Percentiles rank a stretch among this genome's conserved stretches.
Evolutionary conservation across 2,797 vertebrate species (phyloP).

Genomic region (Pipistrellus pygmaeus): DNA sequence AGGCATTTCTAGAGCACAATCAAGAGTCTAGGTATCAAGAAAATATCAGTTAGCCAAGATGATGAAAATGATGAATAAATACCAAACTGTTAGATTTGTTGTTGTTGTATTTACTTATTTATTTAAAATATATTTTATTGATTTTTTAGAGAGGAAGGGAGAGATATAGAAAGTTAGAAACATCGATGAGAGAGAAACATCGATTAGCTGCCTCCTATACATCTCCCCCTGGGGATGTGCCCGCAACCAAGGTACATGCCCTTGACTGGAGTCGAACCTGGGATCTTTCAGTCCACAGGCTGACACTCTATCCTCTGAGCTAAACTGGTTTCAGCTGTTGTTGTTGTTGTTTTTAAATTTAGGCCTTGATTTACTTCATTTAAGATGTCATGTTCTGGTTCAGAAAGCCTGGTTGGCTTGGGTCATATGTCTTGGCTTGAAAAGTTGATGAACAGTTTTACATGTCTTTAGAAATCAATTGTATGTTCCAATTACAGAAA

Average conservation of each 20-base stretch:
- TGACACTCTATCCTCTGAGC: too few species aligned
- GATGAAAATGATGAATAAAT: conserved; percentile 43
- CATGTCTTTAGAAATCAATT: neutral
- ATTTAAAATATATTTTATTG: too few species aligned
- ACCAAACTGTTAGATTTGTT: neutral
- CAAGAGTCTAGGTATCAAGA: neutral
- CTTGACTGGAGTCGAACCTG: too few species aligned
- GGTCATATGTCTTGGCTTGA: neutral
- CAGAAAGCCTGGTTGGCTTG: neutral
- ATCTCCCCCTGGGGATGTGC: too few species aligned
- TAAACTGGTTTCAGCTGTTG: too few species aligned
- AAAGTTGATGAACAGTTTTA: neutral
- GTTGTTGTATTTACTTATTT: neutral
- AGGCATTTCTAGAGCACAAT: neutral
- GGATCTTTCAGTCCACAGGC: too few species aligned
- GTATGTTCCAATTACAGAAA: neutral
- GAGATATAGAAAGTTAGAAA: too few species aligned
- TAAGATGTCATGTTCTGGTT: neutral
- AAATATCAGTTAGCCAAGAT: neutral
- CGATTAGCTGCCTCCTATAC: too few species aligned
- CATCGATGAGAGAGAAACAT: too few species aligned
- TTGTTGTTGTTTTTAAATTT: neutral
- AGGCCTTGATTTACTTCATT: neutral
- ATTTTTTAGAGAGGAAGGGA: too few species aligned
- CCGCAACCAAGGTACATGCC: too few species aligned